Evolutionary conservation across 2,888 invertebrate species (phyloP).

Genomic region (Eledona agricola): DNA sequence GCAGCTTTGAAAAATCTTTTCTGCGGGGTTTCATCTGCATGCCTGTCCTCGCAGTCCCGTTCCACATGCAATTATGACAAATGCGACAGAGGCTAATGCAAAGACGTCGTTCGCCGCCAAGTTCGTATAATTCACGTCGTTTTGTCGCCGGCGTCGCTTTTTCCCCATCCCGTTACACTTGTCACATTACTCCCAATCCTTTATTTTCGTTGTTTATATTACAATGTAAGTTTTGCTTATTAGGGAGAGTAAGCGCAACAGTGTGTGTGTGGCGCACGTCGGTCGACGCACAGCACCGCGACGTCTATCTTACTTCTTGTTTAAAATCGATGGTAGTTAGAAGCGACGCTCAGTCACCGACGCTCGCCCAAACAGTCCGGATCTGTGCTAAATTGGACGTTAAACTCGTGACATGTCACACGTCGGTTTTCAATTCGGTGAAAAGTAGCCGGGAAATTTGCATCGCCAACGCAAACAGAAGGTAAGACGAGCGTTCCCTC

Average conservation of each 20-base stretch:
- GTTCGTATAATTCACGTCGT: constrained; percentile 8
- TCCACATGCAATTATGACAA: constrained; percentile 8
- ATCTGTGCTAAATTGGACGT: constrained; percentile 31
- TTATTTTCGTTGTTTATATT: constrained; percentile 19
- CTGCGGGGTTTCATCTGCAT: too few species aligned
- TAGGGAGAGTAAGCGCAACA: constrained; percentile 49
- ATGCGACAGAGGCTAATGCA: constrained; percentile 17
- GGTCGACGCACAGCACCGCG: constrained; percentile 49
- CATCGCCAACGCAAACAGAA: constrained; percentile 13
- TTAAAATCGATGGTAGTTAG: constrained; percentile 59
- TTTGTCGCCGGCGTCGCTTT: constrained; percentile 11
- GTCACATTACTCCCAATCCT: constrained; percentile 23
- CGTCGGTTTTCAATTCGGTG: constrained; percentile 26
- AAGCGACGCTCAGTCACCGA: constrained; percentile 56
- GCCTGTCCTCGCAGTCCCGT: neutral
- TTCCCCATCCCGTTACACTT: constrained; percentile 18
- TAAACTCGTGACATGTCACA: constrained; percentile 38
- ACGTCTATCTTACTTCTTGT: constrained; percentile 48
- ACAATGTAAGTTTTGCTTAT: constrained; percentile 28
- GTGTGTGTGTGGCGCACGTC: constrained; percentile 44
- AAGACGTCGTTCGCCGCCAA: constrained; percentile 9
- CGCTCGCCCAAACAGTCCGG: constrained; percentile 48
- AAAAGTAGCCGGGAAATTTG: constrained; percentile 15
- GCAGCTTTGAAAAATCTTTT: too few species aligned
- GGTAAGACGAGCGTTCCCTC: too few species aligned